These are phyloP conservation scores for Arctopsyche grandis DNA, from an alignment of 1,140 invertebrate genomes.

Conservation along the genomic window DNA sequence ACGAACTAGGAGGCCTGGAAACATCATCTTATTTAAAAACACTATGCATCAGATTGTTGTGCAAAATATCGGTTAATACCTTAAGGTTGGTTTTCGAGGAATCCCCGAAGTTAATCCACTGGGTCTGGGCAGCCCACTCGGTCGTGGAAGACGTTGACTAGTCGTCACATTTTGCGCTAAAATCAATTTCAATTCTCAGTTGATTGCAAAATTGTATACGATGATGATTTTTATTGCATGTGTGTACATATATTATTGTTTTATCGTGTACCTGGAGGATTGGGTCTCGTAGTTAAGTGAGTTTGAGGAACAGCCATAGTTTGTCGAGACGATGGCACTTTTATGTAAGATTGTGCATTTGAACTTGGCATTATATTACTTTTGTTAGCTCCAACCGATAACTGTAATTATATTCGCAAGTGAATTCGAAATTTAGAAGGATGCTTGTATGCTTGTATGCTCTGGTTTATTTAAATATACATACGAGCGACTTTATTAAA, in stretches of 20 bases:
- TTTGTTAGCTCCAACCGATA: slow-evolving; percentile 16
- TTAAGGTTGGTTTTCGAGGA: slow-evolving; percentile 46
- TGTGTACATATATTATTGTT: neutral
- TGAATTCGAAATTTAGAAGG: neutral
- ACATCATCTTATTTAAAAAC: too few species aligned
- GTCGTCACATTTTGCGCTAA: slow-evolving; percentile 21
- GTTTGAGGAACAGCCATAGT: slow-evolving; percentile 35
- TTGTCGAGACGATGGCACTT: slow-evolving; percentile 40
- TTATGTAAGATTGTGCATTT: slow-evolving; percentile 46
- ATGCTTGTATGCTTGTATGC: too few species aligned
- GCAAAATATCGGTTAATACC: slow-evolving; percentile 34
- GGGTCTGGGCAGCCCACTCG: slow-evolving; percentile 51
- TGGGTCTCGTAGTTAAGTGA: slow-evolving; percentile 14
- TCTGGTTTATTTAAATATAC: neutral
- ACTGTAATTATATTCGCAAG: slow-evolving; percentile 32
- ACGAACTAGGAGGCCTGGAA: slow-evolving; percentile 51
- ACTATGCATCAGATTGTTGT: too few species aligned
- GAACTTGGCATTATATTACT: slow-evolving; percentile 2
- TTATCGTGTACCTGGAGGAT: slow-evolving; percentile 9
- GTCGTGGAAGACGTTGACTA: slow-evolving; percentile 43
- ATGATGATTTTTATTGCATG: neutral
- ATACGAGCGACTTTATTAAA: neutral
- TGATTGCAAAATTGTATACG: neutral
- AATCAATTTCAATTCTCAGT: neutral
- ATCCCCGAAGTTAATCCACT: slow-evolving; percentile 43